A percentile compares a stretch with the other conserved stretches of the same genome.
Evolutionary conservation across 2,797 vertebrate species (phyloP).

Genomic region (Vipera ursinii): DNA sequence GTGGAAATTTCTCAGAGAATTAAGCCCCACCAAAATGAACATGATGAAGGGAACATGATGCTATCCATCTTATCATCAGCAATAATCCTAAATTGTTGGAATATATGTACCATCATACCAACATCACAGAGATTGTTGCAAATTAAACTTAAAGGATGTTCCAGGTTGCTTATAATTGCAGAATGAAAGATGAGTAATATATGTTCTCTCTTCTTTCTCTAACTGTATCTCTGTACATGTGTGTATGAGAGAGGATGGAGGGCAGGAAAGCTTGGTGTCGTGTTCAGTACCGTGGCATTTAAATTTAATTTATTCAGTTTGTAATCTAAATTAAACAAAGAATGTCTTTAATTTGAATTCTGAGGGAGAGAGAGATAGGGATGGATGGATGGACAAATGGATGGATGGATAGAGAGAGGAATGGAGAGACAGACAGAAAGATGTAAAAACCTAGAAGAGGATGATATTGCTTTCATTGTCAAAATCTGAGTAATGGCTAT

Average conservation of each 20-base stretch:
- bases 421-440: neutral
- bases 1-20: neutral
- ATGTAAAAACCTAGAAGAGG: neutral
- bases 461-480: neutral
- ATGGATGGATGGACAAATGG: neutral
- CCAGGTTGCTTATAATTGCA: neutral
- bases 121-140: neutral
- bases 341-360: neutral
- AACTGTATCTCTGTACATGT: neutral
- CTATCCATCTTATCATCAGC: neutral
- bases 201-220: neutral
- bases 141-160: neutral
- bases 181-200: neutral
- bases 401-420: neutral
- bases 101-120: neutral
- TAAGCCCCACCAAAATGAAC: neutral
- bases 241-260: neutral
- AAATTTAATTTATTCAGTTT: neutral
- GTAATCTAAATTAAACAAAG: neutral
- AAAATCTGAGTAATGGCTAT: neutral
- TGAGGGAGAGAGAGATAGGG: neutral
- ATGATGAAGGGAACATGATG: neutral
- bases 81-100: neutral
- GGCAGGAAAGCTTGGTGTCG: neutral
- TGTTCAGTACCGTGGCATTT: neutral